Conservation (phyloP, 2,797 vertebrate species). For the Hylomyscus alleni region DNA sequence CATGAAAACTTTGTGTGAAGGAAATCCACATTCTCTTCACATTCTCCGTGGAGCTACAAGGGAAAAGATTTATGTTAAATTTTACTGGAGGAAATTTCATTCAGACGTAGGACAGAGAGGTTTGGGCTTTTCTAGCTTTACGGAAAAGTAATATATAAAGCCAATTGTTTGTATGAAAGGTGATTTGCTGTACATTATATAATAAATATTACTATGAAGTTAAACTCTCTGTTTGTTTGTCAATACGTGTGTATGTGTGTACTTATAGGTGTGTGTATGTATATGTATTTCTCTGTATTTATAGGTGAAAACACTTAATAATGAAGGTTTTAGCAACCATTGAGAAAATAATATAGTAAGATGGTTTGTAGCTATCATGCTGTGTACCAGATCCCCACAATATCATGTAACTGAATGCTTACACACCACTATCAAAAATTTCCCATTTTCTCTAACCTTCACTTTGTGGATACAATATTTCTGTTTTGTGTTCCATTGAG, state of each 20-base stretch:
- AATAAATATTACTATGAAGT: background rate
- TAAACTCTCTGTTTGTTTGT: background rate
- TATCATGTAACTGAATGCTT: background rate
- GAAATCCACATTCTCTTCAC: background rate
- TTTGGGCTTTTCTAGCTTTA: background rate
- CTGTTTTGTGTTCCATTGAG: background rate
- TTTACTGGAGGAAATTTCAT: conserved; percentile 58
- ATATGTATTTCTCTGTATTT: background rate
- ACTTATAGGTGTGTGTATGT: background rate
- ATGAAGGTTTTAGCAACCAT: background rate
- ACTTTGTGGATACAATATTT: background rate
- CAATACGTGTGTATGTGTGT: background rate
- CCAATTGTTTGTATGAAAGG: background rate
- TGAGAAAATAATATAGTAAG: background rate
- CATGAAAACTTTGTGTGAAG: conserved; percentile 33
- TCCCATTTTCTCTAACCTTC: background rate
- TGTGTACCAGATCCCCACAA: background rate
- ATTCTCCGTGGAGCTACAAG: background rate
- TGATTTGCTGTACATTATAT: background rate
- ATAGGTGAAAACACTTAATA: background rate
- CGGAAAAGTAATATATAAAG: background rate
- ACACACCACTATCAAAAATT: background rate
- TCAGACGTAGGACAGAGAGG: background rate
- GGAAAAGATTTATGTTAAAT: conserved; percentile 63
- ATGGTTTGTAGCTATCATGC: background rate